Evolutionary conservation across 2,888 invertebrate species (phyloP).

Genomic region (Mylabris sibirica): DNA sequence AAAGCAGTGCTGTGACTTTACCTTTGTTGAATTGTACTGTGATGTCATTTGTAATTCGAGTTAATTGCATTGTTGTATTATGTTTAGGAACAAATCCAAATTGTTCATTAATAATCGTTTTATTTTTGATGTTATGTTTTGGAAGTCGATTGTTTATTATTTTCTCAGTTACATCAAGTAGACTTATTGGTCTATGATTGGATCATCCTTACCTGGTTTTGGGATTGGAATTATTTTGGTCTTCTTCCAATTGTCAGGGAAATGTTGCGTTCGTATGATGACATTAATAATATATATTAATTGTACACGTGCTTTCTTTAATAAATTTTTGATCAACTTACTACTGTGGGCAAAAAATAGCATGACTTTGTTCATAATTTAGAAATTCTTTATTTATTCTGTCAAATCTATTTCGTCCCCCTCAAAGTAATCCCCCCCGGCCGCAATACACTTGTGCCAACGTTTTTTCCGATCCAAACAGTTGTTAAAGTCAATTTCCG

Average conservation of each 20-base stretch:
- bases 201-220: constrained; percentile 34
- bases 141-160: constrained; percentile 35
- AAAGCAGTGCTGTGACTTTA: constrained; percentile 37
- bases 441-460: constrained; percentile 44
- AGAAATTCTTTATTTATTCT: not conserved
- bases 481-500: constrained; percentile 39
- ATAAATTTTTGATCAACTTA: constrained; percentile 19
- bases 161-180: constrained; percentile 35
- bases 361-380: not conserved
- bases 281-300: constrained; percentile 35
- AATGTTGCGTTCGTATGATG: constrained; percentile 26
- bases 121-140: constrained; percentile 30
- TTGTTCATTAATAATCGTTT: constrained; percentile 35
- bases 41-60: constrained; percentile 41
- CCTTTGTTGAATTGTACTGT: constrained; percentile 39
- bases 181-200: constrained; percentile 40
- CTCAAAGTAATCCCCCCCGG: constrained; percentile 34
- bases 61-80: constrained; percentile 43
- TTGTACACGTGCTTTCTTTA: constrained; percentile 32
- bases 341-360: not conserved
- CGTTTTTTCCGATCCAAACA: constrained; percentile 46
- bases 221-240: constrained; percentile 33
- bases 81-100: constrained; percentile 46
- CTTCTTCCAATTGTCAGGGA: constrained; percentile 35
- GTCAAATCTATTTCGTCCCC: constrained; percentile 19